Base-by-base conservation (phyloP, 2,888 invertebrate species). In the Ametastegia equiseti region DNA sequence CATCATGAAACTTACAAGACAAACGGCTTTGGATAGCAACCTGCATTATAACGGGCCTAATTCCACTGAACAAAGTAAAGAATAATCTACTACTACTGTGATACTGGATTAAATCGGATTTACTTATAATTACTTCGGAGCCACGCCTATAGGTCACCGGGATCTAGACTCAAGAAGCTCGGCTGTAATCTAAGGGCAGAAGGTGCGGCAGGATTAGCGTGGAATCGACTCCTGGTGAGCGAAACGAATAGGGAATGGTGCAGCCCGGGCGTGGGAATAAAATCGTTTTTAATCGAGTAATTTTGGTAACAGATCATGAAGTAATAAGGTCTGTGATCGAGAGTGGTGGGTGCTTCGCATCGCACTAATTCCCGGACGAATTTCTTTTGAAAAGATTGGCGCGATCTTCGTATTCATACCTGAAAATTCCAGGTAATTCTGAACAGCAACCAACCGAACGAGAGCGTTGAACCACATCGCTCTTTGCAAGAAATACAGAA, bases 381-480 rank as follows among this genome's bases (percentile, higher is more conserved):
- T 67, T 39, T 36, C 65, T 39, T 39, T 19, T 19, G 9, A 36
- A 39, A 6, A 67, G 2, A 39, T 36, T 19, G 36, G 11, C 50
- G 36, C 13, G 36, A 19, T 19, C 33, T n/a, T 1, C 13, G 9
- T 30, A 71, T 71, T 13, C 19, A 47, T 71, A 71, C 39, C 27
- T 71, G 45, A 47, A 71, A 15, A 75, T 54, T n/a, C 75, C 54
- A 11, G 36, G 75, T 33, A 54, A 75, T 75, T 50, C 50, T 75
- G 42, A 42, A 78, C 23, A 78, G 42, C 45, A 63, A 75, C 60
- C n/a, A 36, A 78, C 60, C 78, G 78, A 63, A 78, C n/a, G 30
- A 42, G 78, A 78, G 78, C 78, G 78, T 78, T 60, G 78, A 78
- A 78, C 78, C 78, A 54, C 27, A 42, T 78, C 78, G 78, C 42